Conservation (phyloP, 2,888 invertebrate genomes). For the Synergus umbraculus region DNA sequence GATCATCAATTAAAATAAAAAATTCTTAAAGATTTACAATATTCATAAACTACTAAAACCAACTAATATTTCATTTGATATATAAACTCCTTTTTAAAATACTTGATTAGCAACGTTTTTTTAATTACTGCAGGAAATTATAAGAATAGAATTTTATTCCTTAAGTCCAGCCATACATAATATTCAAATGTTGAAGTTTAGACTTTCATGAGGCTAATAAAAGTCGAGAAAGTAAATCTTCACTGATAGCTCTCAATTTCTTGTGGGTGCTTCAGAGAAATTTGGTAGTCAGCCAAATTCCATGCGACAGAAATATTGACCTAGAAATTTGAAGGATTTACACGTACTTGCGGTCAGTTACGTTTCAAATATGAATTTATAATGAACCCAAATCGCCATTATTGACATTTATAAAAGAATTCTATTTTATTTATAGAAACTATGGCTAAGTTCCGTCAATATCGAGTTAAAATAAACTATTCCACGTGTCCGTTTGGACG, state of each 20-base stretch:
- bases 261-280: conserved; percentile 30
- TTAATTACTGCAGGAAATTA: neutral
- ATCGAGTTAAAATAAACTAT: too few species aligned
- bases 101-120: too few species aligned
- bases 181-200: conserved; percentile 6
- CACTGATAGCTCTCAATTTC: conserved; percentile 14
- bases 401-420: neutral
- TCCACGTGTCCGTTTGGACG: too few species aligned
- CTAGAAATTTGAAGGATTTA: conserved; percentile 30
- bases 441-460: too few species aligned
- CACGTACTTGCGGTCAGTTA: neutral
- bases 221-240: conserved; percentile 35
- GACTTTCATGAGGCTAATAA: conserved; percentile 29
- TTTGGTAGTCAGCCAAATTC: conserved; percentile 35
- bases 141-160: neutral
- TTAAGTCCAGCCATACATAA: conserved; percentile 1
- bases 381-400: neutral
- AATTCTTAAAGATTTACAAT: too few species aligned
- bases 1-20: too few species aligned
- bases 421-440: too few species aligned
- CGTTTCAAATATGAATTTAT: neutral
- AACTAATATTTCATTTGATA: too few species aligned
- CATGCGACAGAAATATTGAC: conserved; percentile 39
- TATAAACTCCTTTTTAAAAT: too few species aligned
- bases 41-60: too few species aligned